Percentiles rank a stretch among this genome's conserved stretches.
Evolutionary conservation across 2,888 invertebrate genomes (phyloP).

Genomic region (Pecten maximus): DNA sequence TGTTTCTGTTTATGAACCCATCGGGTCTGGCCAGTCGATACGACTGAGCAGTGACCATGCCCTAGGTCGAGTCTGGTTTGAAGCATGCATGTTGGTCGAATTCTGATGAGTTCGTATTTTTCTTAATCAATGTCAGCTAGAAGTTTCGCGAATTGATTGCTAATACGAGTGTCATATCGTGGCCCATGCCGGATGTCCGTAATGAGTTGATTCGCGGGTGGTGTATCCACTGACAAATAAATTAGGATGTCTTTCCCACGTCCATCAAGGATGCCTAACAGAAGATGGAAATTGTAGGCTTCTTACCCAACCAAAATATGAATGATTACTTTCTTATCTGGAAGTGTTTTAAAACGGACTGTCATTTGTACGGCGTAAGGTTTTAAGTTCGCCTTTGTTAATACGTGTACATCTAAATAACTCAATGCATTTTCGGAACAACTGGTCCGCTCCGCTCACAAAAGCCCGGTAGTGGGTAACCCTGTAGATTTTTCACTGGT

Average conservation of each 20-base stretch:
- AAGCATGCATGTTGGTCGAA: not conserved
- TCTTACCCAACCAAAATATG: not conserved
- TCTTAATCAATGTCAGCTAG: not conserved
- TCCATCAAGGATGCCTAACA: not conserved
- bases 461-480: too few relatives aligned
- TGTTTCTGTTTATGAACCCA: not conserved
- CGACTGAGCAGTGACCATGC: not conserved
- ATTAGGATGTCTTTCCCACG: not conserved
- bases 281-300: not conserved
- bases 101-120: not conserved
- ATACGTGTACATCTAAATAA: too few relatives aligned
- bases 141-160: not conserved
- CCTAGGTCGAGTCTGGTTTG: not conserved
- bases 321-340: too few relatives aligned
- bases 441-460: too few relatives aligned
- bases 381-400: too few relatives aligned
- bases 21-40: not conserved
- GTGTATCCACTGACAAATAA: not conserved
- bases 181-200: not conserved
- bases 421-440: too few relatives aligned
- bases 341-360: too few relatives aligned
- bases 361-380: too few relatives aligned
- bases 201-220: not conserved
- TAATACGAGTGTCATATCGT: not conserved
- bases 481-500: too few relatives aligned